Conservation (phyloP, 2,113 vertebrate species). For the Cichladusa arquata region DNA sequence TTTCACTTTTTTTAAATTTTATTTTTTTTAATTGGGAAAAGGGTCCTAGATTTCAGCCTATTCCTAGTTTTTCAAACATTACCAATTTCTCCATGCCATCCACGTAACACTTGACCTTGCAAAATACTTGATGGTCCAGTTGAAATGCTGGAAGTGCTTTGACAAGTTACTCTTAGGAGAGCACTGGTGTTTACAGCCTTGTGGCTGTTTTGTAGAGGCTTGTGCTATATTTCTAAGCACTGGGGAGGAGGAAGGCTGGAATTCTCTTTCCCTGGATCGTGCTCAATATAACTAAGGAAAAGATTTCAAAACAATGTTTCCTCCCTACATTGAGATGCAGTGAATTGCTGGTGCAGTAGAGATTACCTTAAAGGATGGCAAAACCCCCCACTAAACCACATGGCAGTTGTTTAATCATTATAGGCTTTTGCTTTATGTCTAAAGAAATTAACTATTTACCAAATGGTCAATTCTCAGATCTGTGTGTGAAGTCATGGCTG, state of each 20-base stretch:
- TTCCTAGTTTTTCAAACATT: background rate
- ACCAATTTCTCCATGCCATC: background rate
- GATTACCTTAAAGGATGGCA: background rate
- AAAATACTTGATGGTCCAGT: background rate
- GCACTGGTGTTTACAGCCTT: background rate
- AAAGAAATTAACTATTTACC: background rate
- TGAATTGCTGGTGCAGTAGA: background rate
- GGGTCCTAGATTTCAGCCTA: background rate
- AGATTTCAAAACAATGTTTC: background rate
- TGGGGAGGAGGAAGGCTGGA: background rate
- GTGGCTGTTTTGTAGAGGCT: background rate
- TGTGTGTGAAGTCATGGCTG: background rate
- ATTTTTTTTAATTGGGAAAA: rapidly evolving
- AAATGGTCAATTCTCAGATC: background rate
- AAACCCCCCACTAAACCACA: rapidly evolving
- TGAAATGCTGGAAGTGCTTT: background rate
- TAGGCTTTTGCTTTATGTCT: background rate
- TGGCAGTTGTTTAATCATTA: background rate
- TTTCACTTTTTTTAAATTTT: background rate
- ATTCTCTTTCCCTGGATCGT: background rate
- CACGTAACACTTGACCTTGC: background rate
- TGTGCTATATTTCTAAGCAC: background rate
- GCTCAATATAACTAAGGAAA: background rate
- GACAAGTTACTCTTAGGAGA: background rate
- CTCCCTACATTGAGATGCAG: background rate